Evolutionary conservation across 2,888 invertebrate species (phyloP), one percentile per base, ranked within the genome.

Genomic region (Nebria brevicollis): DNA sequence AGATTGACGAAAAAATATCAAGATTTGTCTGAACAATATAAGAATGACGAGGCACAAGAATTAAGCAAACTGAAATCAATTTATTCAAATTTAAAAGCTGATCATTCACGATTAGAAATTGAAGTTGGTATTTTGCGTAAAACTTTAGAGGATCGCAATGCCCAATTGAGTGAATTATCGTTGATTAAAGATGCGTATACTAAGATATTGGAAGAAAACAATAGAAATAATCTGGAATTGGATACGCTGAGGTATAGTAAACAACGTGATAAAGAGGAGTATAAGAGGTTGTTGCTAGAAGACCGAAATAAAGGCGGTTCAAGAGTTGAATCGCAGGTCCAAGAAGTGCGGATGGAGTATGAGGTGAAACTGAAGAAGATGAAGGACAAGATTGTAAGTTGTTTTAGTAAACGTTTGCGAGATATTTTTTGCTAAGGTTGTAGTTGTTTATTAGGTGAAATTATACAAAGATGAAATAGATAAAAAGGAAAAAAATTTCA

Each of bases 321-420:
- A 20, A 87, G 86, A 65, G 82, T 85, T 10, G 89, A 90, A 83
- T 85, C 91, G 82, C 90, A 90, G 83, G 88, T 90, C 6, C 88
- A 90, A 80, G 92, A 93, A 81, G 90, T 94, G 4, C 90, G 92
- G 79, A 90, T 90, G 25, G 94, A 94, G 86, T 93, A 95, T 86
- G 95, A 94, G 85, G 91, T 91, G 84, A 95, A 95, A 89, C 89
- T 96, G 86, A 94, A 94, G 86, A 92, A 94, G 88, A 94, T 95
- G 92, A 96, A 95, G 87, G 91, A 92, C 76, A 94, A 94, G 92
- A 95, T 95, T 95, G 95, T 95, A 90, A 92, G 93, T 91, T 34
- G 15, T 70, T 26, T n/a, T 70, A 26, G 25, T 70, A 15, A 15
- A 15, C 6, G 26, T 34, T 15, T 65, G 25, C 7, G 68, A 66